Evolutionary conservation across 2,888 invertebrate species (phyloP), one percentile per base, ranked within the genome.

Genomic region (Tenodera sinensis): DNA sequence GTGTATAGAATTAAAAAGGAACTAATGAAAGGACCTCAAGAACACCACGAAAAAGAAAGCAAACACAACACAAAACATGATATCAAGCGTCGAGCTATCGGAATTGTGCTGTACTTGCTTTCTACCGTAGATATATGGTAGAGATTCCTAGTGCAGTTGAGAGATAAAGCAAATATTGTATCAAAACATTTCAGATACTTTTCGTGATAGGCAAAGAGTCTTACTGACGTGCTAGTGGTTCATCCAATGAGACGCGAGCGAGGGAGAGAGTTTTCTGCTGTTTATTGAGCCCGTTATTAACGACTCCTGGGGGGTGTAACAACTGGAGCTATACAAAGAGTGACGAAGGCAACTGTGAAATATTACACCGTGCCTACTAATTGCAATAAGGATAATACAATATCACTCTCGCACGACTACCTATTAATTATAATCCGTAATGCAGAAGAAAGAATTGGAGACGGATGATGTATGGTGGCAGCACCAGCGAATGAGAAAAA

Each of bases 361-460:
- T 87, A 87, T 87, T 30, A 71, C 83, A 15, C 30, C 15, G 30
- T 15, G 27, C 30, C 54, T 83, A 27, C 87, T 87, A 87, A 87
- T 87, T 87, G 87, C 87, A 83, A 34, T 25, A 27, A 83, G 34
- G 54, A 83, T 87, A 87, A 87, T 87, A 82, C 82, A 87, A 83
- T 87, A 82, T 87, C 83, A 82, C 87, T 83, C 83, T 87, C 83
- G 87, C 87, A 82, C 82, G 87, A 87, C 87, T 87, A 34, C 34
- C 20, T 83, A 87, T 87, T 87, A 87, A 87, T 87, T 87, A 87
- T 20, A 71, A 71, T 71, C 15, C 54, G 54, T 71, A 71, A 71
- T 71, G 54, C 20, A 71, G 3, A 71, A 71, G 20, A 71, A 71
- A 71, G 54, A 71, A 71, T 25, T 71, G 54, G 4, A 71, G 54